These are phyloP conservation scores for Propithecus deckenii DNA, from an alignment of 2,797 vertebrate species.

Conservation along the genomic window DNA sequence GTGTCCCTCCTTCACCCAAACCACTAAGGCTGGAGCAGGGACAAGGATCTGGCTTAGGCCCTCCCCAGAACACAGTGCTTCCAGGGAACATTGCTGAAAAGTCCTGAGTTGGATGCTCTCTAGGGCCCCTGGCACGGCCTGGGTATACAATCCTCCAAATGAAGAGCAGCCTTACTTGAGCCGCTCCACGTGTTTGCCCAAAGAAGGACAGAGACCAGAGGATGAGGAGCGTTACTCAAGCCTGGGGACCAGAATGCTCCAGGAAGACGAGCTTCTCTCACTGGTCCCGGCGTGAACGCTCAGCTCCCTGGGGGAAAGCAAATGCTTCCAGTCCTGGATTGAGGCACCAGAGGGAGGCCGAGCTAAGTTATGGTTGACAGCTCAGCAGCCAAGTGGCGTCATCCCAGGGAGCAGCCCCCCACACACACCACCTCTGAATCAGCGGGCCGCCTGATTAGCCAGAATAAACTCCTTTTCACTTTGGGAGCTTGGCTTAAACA, in stretches of 20 bases:
- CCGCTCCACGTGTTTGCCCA: not conserved
- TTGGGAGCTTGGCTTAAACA: not conserved
- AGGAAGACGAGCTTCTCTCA: not conserved
- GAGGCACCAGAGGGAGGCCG: not conserved
- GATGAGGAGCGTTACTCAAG: not conserved
- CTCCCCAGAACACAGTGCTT: not conserved
- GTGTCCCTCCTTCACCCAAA: not conserved
- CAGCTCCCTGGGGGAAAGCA: not conserved
- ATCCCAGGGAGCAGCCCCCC: not conserved
- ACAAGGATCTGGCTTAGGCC: not conserved
- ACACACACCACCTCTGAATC: conserved; percentile 15
- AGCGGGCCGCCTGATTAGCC: not conserved
- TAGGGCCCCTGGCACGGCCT: not conserved
- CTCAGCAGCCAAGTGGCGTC: not conserved
- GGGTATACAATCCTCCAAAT: not conserved
- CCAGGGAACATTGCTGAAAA: not conserved
- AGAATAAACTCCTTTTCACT: conserved; percentile 28
- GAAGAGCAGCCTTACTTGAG: not conserved
- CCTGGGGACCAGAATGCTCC: not conserved
- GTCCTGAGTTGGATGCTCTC: not conserved
- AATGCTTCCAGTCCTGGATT: not conserved
- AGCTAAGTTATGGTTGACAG: not conserved
- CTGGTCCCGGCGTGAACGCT: not conserved
- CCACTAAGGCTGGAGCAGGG: not conserved
- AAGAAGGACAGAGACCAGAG: not conserved